Evolutionary conservation across 2,113 vertebrate genomes (phyloP).

Genomic region (Passer domesticus): DNA sequence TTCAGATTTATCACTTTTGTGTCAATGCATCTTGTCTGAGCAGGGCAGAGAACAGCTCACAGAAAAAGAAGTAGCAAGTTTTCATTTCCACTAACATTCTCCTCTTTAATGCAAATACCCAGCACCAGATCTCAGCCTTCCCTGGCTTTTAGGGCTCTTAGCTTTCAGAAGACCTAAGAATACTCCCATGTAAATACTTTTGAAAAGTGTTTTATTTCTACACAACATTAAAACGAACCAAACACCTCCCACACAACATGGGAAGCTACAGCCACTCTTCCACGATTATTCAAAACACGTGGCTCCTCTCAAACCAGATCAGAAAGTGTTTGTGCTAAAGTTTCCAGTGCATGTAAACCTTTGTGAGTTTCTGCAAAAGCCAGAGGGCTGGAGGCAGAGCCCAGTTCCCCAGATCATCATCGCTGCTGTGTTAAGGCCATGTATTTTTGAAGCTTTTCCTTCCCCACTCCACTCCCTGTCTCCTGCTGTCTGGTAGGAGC

Average conservation of each 20-base stretch:
- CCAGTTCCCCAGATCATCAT: neutral
- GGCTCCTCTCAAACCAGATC: neutral
- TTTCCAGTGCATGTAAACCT: conserved; percentile 44
- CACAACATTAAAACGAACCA: neutral
- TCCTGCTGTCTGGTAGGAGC: neutral
- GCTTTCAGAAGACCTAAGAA: neutral
- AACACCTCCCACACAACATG: neutral
- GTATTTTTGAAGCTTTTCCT: neutral
- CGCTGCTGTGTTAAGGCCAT: neutral
- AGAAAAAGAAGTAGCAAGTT: neutral
- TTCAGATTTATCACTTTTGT: neutral
- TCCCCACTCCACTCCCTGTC: neutral
- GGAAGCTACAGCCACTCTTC: neutral
- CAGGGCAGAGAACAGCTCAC: neutral
- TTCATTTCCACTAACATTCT: neutral
- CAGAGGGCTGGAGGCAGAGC: neutral
- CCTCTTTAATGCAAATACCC: neutral
- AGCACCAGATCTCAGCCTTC: neutral
- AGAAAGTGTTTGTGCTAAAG: conserved; percentile 39
- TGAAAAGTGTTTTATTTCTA: conserved; percentile 47
- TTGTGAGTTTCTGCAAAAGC: neutral
- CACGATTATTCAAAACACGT: neutral
- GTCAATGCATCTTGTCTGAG: neutral
- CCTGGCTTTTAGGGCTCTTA: neutral
- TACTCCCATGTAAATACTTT: neutral